A percentile compares a stretch with the other conserved stretches of the same genome.
phyloP scores from a whole-genome alignment of 2,888 invertebrate genomes.

The Dynastes grantii region DNA sequence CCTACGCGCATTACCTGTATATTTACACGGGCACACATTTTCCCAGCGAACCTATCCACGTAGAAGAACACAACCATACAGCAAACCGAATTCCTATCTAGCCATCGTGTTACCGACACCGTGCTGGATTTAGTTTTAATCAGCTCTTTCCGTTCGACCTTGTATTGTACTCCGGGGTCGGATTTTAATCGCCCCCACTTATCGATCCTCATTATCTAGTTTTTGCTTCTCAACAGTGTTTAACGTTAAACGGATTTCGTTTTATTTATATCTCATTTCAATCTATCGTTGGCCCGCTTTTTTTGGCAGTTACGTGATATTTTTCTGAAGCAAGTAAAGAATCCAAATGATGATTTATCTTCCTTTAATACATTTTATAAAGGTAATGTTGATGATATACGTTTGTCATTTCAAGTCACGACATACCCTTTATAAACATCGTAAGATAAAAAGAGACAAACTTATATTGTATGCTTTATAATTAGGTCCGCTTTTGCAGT shows the following conservation, averaged over 20 bases:
- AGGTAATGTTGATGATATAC: too few species aligned
- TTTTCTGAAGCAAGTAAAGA: too few species aligned
- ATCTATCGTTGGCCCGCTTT: too few species aligned
- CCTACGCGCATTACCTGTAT: neutral
- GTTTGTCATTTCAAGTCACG: too few species aligned
- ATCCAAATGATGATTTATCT: too few species aligned
- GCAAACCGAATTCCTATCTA: conserved; percentile 30
- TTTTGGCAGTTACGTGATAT: too few species aligned
- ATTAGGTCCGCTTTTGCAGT: too few species aligned
- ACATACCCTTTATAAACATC: too few species aligned
- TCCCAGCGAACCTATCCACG: conserved; percentile 12
- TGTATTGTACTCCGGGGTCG: conserved; percentile 31
- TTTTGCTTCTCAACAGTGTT: neutral
- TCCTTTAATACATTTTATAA: too few species aligned
- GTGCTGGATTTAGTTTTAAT: conserved; percentile 32
- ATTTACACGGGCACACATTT: conserved; percentile 17
- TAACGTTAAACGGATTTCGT: neutral
- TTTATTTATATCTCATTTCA: neutral
- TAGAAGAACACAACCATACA: conserved; percentile 12
- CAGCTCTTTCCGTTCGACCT: conserved; percentile 30
- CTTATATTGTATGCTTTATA: too few species aligned
- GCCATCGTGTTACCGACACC: conserved; percentile 22
- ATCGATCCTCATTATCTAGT: neutral
- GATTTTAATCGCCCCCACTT: neutral
- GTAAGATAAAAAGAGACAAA: too few species aligned